phyloP scores from a whole-genome alignment of 2,888 invertebrate species.

The Cetonia aurata region DNA sequence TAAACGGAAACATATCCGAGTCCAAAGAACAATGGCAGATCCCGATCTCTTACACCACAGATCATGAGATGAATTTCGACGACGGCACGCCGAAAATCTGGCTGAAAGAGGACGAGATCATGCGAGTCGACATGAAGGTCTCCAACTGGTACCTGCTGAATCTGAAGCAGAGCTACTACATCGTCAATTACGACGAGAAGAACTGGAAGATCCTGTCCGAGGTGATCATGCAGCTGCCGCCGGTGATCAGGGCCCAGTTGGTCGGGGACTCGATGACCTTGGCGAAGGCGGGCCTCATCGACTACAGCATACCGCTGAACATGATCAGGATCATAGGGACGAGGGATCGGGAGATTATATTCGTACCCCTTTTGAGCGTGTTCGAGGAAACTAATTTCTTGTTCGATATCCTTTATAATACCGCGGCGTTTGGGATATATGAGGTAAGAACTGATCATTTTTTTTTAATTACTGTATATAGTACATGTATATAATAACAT shows the following conservation, averaged over 20 bases:
- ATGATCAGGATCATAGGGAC: conserved; percentile 69
- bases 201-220: conserved; percentile 72
- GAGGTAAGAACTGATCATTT: conserved; percentile 65
- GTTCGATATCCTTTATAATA: conserved; percentile 71
- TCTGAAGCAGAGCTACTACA: conserved; percentile 75
- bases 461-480: no score
- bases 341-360: conserved; percentile 65
- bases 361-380: conserved; percentile 73
- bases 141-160: conserved; percentile 75
- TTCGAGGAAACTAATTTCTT: conserved; percentile 72
- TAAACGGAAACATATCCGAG: conserved; percentile 42
- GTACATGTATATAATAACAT: no score
- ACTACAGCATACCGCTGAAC: conserved; percentile 71
- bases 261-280: conserved; percentile 77
- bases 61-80: conserved; percentile 58
- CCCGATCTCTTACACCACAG: conserved; percentile 67
- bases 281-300: conserved; percentile 70
- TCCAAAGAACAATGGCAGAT: conserved; percentile 65
- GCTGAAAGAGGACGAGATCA: conserved; percentile 66
- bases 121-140: conserved; percentile 56
- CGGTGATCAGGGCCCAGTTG: conserved; percentile 76
- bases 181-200: conserved; percentile 75
- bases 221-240: conserved; percentile 70
- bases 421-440: conserved; percentile 72
- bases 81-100: conserved; percentile 67